Evolutionary conservation across 2,888 invertebrate species (phyloP).

Genomic region (Sinohyriopsis cumingii): DNA sequence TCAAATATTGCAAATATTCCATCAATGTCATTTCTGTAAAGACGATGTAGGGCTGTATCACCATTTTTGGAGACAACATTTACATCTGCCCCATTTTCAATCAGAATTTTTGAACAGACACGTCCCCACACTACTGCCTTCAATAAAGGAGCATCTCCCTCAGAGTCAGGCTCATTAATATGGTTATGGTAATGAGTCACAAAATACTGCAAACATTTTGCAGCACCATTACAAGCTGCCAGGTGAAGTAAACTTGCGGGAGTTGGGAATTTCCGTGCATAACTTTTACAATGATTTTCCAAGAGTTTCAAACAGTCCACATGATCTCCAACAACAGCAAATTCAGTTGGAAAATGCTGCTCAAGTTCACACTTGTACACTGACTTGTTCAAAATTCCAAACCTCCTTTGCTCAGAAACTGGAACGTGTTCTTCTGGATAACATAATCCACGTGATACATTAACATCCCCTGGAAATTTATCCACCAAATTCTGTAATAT

Average conservation of each 20-base stretch:
- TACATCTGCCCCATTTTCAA: constrained; percentile 80
- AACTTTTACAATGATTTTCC: constrained; percentile 73
- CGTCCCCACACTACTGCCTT: constrained; percentile 82
- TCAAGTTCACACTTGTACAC: constrained; percentile 65
- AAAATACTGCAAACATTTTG: constrained; percentile 61
- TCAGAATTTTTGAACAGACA: constrained; percentile 76
- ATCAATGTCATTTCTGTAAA: constrained; percentile 72
- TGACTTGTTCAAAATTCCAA: constrained; percentile 61
- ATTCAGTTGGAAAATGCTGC: constrained; percentile 60
- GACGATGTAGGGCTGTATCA: constrained; percentile 76
- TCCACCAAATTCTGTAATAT: constrained; percentile 81
- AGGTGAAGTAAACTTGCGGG: constrained; percentile 44
- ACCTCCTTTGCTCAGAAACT: constrained; percentile 37
- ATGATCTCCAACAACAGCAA: constrained; percentile 65
- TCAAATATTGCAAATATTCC: constrained; percentile 76
- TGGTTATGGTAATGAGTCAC: constrained; percentile 55
- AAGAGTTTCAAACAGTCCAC: constrained; percentile 58
- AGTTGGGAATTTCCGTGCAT: constrained; percentile 22
- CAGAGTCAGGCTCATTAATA: constrained; percentile 71
- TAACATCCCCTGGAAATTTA: constrained; percentile 81
- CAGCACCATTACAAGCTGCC: constrained; percentile 77
- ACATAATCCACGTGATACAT: constrained; percentile 81
- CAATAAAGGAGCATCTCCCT: constrained; percentile 86
- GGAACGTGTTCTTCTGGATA: constrained; percentile 81
- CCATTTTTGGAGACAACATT: constrained; percentile 81